Base-by-base conservation (phyloP, 2,888 invertebrate genomes). In the Dromius quadrimaculatus region DNA sequence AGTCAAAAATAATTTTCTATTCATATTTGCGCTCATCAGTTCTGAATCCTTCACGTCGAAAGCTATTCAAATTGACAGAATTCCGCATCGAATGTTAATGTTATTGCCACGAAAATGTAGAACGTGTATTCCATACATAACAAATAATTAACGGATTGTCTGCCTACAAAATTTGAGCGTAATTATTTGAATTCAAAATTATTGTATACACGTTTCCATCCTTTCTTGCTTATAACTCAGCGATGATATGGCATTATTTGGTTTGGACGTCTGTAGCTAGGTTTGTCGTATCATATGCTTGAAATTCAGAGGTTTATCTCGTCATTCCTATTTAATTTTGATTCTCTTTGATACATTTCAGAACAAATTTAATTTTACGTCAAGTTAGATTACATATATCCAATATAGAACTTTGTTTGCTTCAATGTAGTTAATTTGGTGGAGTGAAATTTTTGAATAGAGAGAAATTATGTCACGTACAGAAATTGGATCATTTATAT, bases 1-100 rank as follows among this genome's bases (percentile, higher is more conserved):
- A 54, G 28, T 54, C 50, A 28, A 54, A 54, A 54, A 54, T 28
- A 54, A 54, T 54, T 54, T 54, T 28, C 50, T 54, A 54, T 54
- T 54, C 50, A 54, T 54, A 28, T 28, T 11, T 15, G 13, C 28
- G 28, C 11, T 5, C 15, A 15, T 23, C 50, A 8, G 8, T 47
- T 47, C 47, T 11, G 13, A 32, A 15, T n/a, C 11, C 23, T 28
- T 54, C 50, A n/a, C 50, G 6, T 54, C 15, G 5, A 28, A 8
- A 1, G 5, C 4, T 6, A 54, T 54, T 32, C 4, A 23, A 28
- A 54, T 54, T 54, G 28, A 54, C 28, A n/a, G 15, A 2, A 54
- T 32, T 28, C 28, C 50, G 28, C 28, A 54, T 54, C 28, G 13
- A 54, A 15, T 23, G 6, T 54, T 54, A 54, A 23, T 45, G 9